Percentiles rank a stretch among this genome's conserved stretches.
Conservation (phyloP, 92 coral and sea anemone species). For the Phenganax subtilis region DNA sequence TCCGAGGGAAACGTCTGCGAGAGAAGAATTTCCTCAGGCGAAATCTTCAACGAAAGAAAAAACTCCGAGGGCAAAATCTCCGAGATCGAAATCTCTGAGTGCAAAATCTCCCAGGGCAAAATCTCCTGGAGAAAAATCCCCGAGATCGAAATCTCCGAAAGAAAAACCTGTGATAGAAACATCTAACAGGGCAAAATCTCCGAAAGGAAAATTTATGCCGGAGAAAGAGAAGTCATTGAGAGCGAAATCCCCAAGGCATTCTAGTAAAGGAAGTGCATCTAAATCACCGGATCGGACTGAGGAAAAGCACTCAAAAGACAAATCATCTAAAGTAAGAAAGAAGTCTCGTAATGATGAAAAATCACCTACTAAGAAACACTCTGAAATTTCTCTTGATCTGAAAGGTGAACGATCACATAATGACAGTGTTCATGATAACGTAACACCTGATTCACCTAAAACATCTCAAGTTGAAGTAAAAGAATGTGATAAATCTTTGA, state of each 20-base stretch:
- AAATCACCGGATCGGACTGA: background rate
- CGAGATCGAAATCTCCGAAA: slow-evolving; percentile 1
- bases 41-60: slow-evolving; percentile 1
- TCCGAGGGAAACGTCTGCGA: background rate
- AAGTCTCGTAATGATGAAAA: background rate
- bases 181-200: background rate
- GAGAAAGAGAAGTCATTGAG: background rate
- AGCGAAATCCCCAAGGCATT: slow-evolving; percentile 7
- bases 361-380: background rate
- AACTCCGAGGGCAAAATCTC: slow-evolving; percentile 2
- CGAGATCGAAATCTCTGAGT: slow-evolving; percentile 9
- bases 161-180: background rate
- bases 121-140: background rate
- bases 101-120: slow-evolving; percentile 14
- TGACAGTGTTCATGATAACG: background rate
- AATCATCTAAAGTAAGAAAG: background rate
- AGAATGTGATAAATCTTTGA: background rate
- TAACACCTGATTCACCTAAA: background rate
- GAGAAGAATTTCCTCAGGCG: slow-evolving; percentile 1
- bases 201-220: background rate
- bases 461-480: background rate
- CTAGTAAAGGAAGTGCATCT: background rate
- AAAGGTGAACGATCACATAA: background rate
- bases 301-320: background rate
- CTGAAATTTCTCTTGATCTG: background rate